phyloP scores from a whole-genome alignment of 2,888 invertebrate genomes.

The Euplagia quadripunctaria region DNA sequence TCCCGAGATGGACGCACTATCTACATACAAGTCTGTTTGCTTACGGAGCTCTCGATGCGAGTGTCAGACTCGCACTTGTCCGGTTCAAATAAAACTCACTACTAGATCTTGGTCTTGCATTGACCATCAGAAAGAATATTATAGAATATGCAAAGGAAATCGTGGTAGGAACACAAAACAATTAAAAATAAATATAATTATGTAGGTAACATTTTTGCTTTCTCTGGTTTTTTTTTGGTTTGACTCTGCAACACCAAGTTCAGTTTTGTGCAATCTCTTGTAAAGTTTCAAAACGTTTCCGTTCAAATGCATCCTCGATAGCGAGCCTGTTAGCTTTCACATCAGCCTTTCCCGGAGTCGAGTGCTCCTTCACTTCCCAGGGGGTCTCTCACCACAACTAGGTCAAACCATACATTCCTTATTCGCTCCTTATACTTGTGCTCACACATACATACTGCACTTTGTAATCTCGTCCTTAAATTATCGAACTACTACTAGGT shows the following conservation, averaged over 20 bases:
- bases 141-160: not conserved
- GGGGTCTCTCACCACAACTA: constrained; percentile 44
- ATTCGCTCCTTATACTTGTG: constrained; percentile 40
- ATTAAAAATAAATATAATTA: not conserved
- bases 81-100: no score
- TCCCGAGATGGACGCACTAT: no score
- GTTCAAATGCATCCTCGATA: constrained; percentile 48
- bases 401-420: constrained; percentile 50
- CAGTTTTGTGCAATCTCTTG: constrained; percentile 23
- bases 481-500: not conserved
- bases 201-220: not conserved
- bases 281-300: constrained; percentile 29
- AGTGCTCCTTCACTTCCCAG: constrained; percentile 45
- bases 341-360: constrained; percentile 34
- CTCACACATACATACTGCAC: constrained; percentile 14
- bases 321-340: constrained; percentile 46
- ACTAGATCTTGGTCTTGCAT: no score
- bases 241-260: not conserved
- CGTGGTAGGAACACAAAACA: not conserved
- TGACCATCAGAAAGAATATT: no score
- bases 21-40: no score
- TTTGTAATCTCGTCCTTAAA: constrained; percentile 1
- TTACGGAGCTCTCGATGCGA: no score
- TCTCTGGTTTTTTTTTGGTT: not conserved
- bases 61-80: no score